These are phyloP conservation scores for Parauchenoglanis punctatus DNA, from an alignment of 2,797 vertebrate species.

Conservation along the genomic window DNA sequence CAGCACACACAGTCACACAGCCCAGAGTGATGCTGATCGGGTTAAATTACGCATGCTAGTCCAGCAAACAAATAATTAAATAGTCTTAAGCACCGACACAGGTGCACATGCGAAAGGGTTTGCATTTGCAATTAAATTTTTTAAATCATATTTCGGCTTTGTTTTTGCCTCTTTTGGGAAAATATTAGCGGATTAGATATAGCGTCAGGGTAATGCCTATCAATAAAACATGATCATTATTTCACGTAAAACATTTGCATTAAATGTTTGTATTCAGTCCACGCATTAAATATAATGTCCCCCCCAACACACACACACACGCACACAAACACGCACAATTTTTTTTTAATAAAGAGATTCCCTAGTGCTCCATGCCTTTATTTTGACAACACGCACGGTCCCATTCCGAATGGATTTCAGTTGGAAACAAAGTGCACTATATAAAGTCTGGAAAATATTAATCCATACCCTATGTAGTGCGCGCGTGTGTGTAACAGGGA, in stretches of 20 bases:
- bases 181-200: not conserved
- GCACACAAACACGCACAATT: not conserved
- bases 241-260: not conserved
- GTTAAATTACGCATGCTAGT: not conserved
- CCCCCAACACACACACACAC: not conserved
- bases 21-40: not conserved
- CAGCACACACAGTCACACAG: not conserved
- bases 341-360: not conserved
- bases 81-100: not conserved
- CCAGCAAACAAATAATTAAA: not conserved
- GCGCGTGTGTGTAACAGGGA: not conserved
- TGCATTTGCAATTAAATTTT: too few relatives aligned
- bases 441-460: not conserved
- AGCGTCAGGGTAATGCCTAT: too few relatives aligned
- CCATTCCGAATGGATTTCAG: not conserved
- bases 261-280: not conserved
- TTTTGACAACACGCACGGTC: not conserved
- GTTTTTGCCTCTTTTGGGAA: too few relatives aligned
- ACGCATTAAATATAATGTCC: not conserved
- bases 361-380: not conserved
- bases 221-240: not conserved
- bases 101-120: not conserved
- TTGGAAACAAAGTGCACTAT: not conserved
- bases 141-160: not conserved
- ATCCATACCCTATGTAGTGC: conserved; percentile 5